phyloP scores from a whole-genome alignment of 2,797 vertebrate species.

The Tenualosa thibaudeaui region DNA sequence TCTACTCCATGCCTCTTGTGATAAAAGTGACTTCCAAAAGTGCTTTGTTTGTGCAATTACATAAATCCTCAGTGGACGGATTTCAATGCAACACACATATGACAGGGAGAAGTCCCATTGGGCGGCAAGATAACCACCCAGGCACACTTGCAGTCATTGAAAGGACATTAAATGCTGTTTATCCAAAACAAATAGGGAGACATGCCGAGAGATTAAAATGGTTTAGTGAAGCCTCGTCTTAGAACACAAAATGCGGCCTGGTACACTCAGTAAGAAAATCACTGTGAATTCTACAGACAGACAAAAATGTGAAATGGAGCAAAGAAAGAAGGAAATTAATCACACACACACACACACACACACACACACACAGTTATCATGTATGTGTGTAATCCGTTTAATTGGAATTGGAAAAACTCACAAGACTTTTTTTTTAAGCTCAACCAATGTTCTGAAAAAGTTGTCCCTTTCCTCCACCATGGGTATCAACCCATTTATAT shows the following conservation, averaged over 20 bases:
- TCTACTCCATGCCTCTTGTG: not conserved
- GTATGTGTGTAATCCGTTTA: not conserved
- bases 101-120: not conserved
- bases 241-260: not conserved
- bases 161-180: not conserved
- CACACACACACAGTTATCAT: not conserved
- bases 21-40: not conserved
- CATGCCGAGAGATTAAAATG: not conserved
- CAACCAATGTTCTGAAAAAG: not conserved
- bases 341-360: no score
- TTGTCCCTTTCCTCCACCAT: not conserved
- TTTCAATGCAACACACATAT: not conserved
- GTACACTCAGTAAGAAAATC: not conserved
- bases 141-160: not conserved
- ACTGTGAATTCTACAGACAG: not conserved
- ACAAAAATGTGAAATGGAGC: not conserved
- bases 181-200: not conserved
- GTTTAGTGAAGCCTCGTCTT: not conserved
- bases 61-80: not conserved
- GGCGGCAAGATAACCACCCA: not conserved
- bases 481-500: not conserved
- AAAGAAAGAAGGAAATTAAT: not conserved
- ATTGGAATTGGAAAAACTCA: not conserved
- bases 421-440: not conserved
- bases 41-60: not conserved